Conservation (phyloP, 2,797 vertebrate genomes). For the Moxostoma hubbsi region DNA sequence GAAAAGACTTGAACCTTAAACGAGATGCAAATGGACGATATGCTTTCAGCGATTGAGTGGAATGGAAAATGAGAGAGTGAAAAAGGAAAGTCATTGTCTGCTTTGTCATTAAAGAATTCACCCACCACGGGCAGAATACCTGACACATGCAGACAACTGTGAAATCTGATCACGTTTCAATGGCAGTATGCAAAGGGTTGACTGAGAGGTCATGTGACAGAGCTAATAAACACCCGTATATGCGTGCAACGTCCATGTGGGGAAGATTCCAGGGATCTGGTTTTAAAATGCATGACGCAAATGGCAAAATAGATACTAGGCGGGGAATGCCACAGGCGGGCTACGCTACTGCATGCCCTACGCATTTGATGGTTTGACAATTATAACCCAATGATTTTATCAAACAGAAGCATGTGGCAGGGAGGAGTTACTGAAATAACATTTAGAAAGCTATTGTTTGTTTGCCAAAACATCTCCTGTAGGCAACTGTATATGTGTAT, state of each 20-base stretch:
- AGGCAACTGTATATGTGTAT: too few relatives aligned
- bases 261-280: neutral
- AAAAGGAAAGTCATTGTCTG: neutral
- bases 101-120: conserved; percentile 23
- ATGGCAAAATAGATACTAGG: conserved; percentile 5
- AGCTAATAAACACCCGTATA: neutral
- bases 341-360: neutral
- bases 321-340: neutral
- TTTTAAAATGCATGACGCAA: conserved; percentile 47
- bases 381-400: neutral
- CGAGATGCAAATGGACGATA: neutral
- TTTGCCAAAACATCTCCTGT: too few relatives aligned
- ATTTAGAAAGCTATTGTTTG: neutral
- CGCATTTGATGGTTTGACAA: neutral
- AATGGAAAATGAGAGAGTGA: neutral
- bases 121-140: neutral
- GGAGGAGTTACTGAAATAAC: neutral
- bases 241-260: neutral
- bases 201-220: conserved; percentile 17
- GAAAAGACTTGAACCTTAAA: conserved; percentile 3
- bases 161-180: conserved; percentile 40
- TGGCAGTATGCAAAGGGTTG: conserved; percentile 8
- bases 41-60: neutral
- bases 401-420: neutral
- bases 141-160: conserved; percentile 18